These are phyloP conservation scores for Loxodonta africana DNA, from an alignment of 2,113 vertebrate species.

Conservation along the genomic window DNA sequence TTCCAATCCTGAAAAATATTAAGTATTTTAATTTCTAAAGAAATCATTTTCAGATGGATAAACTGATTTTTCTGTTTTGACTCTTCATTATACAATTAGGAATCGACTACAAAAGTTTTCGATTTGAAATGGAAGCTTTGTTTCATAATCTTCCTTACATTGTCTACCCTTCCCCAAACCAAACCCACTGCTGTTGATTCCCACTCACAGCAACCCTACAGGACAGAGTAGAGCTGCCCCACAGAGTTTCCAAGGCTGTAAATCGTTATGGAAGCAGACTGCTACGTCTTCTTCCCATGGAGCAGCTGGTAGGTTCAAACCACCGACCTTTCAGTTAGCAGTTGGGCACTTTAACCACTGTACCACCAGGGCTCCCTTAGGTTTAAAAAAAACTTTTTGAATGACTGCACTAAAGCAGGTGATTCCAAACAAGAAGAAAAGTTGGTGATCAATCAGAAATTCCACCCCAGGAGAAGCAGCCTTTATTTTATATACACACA, in stretches of 20 bases:
- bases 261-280: too few species aligned
- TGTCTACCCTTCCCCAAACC: background rate
- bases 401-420: background rate
- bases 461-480: background rate
- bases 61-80: background rate
- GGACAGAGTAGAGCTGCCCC: too few species aligned
- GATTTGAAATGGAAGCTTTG: constrained; percentile 55
- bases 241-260: too few species aligned
- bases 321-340: too few species aligned
- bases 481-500: constrained; percentile 11
- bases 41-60: background rate
- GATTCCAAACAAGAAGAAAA: constrained; percentile 57
- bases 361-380: background rate
- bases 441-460: background rate
- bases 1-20: constrained; percentile 92
- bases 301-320: too few species aligned
- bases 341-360: too few species aligned
- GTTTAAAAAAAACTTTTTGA: constrained; percentile 43
- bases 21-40: constrained; percentile 52
- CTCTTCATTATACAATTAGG: background rate
- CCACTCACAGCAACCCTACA: too few species aligned
- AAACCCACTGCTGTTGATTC: too few species aligned
- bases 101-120: constrained; percentile 14
- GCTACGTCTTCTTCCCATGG: too few species aligned
- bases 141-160: constrained; percentile 38